phyloP scores from a whole-genome alignment of 2,113 vertebrate genomes.

The Etheostoma spectabile region DNA sequence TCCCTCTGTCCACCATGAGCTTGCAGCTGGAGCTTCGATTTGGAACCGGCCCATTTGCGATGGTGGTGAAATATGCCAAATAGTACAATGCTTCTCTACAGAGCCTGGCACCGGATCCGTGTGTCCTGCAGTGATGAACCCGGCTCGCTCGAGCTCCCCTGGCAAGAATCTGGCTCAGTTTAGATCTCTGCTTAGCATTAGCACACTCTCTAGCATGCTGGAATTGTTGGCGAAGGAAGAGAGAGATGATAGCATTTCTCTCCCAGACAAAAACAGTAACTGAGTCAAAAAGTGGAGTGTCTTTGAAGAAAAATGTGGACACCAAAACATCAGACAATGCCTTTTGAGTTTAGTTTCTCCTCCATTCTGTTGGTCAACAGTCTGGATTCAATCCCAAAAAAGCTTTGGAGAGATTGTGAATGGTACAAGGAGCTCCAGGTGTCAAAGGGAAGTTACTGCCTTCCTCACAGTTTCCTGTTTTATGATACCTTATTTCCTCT shows the following conservation, averaged over 20 bases:
- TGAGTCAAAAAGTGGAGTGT: constrained; percentile 19
- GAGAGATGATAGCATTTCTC: constrained; percentile 1
- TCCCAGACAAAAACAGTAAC: constrained; percentile 11
- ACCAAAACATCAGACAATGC: constrained; percentile 17
- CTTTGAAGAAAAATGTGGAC: constrained; percentile 20
- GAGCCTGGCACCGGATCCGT: constrained; percentile 46
- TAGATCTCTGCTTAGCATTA: constrained; percentile 54
- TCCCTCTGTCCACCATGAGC: constrained; percentile 65
- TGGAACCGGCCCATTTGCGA: constrained; percentile 60
- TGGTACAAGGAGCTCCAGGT: constrained; percentile 33
- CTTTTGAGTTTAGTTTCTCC: constrained; percentile 26
- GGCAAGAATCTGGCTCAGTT: constrained; percentile 47
- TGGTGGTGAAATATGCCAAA: constrained; percentile 62
- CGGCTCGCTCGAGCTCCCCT: constrained; percentile 55
- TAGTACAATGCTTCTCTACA: constrained; percentile 55
- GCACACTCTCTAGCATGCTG: constrained; percentile 24
- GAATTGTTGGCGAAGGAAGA: constrained; percentile 13
- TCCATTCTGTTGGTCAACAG: not conserved
- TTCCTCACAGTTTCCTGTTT: constrained; percentile 54
- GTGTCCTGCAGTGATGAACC: constrained; percentile 66
- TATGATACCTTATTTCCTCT: constrained; percentile 52
- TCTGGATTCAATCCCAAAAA: constrained; percentile 21
- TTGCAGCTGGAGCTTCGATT: too few species aligned
- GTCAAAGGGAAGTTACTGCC: constrained; percentile 54
- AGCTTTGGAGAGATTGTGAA: constrained; percentile 59